Base-by-base conservation (phyloP, 2,888 invertebrate species). In the Sialis fuliginosa region DNA sequence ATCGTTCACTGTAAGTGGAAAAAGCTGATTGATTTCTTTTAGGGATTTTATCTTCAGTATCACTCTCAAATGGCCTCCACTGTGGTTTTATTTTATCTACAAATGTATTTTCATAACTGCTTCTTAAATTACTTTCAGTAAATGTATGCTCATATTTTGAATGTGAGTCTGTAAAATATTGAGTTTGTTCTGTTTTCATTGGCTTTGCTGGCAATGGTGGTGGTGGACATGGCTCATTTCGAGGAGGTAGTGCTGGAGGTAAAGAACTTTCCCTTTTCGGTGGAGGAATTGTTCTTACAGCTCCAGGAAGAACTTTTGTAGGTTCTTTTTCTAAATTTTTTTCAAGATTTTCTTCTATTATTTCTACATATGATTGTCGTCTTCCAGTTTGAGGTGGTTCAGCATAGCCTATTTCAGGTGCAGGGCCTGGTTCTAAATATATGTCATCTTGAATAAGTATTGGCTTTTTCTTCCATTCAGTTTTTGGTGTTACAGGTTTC, bases 51-150 rank as follows among this genome's bases (percentile, higher is more conserved):
- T 78, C 79, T 53, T 79, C 79, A 9, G 68, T 74, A 54, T 79
- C 79, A 54, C 77, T 79, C 50, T 73, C 74, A 52, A 70, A 74
- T 32, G 74, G 75, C 51, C 74, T 72, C 73, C 75, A 77, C 55
- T 75, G 77, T 1, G 66, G 59, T 4, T 59, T 60, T 45, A 66
- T 64, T 53, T 56, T 59, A 2, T 59, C 52, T 9, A 66, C 60
- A 49, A 74, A 65, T 60, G 81, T 80, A 49, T 78, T 79, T 58
- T 80, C 80, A 54, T 80, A 79, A 54, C 80, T 79, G 51, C 78
- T 79, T 55, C 77, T 79, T 33, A 69, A 67, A 57, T 71, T 69
- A 46, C 68, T 58, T 53, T 63, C 64, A 48, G 60, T 69, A 55
- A 64, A 67, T 54, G 54, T 62, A 56, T 66, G 66, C 56, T 62